Evolutionary conservation across 2,888 invertebrate species (phyloP).

Genomic region (Catocala nupta): DNA sequence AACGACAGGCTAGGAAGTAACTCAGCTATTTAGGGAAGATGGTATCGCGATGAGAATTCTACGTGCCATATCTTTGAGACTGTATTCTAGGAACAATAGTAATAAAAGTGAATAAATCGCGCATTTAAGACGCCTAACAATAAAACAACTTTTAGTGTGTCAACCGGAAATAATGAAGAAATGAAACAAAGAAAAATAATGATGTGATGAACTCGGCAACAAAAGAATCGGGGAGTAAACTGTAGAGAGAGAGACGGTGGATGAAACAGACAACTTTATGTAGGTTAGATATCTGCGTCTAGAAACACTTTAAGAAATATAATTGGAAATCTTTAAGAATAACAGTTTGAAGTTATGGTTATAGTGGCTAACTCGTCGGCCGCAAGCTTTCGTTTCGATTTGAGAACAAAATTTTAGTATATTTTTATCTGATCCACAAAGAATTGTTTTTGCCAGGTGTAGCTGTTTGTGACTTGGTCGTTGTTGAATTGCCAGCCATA

Average conservation of each 20-base stretch:
- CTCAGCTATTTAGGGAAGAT: no score
- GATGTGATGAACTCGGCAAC: constrained; percentile 39
- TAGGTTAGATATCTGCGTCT: constrained; percentile 44
- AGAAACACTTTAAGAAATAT: constrained; percentile 45
- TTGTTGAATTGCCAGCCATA: no score
- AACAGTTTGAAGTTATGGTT: no score
- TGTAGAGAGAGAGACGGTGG: constrained; percentile 33
- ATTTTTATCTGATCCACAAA: no score
- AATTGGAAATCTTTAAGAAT: constrained; percentile 42
- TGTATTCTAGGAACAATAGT: constrained; percentile 11
- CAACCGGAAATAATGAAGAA: constrained; percentile 50
- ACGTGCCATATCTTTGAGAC: not conserved
- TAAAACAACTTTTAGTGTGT: constrained; percentile 44
- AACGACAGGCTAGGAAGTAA: no score
- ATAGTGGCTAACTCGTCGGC: no score
- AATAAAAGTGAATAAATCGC: constrained; percentile 27
- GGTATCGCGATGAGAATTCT: not conserved
- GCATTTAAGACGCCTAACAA: constrained; percentile 39
- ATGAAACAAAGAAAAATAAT: constrained; percentile 49
- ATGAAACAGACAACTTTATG: constrained; percentile 35
- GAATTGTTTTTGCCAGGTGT: no score
- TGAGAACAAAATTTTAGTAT: no score
- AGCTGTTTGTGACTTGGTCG: no score
- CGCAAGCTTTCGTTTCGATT: no score
- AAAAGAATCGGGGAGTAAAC: constrained; percentile 49